Conservation (phyloP, 1,140 invertebrate genomes). For the Chironomus tepperi region DNA sequence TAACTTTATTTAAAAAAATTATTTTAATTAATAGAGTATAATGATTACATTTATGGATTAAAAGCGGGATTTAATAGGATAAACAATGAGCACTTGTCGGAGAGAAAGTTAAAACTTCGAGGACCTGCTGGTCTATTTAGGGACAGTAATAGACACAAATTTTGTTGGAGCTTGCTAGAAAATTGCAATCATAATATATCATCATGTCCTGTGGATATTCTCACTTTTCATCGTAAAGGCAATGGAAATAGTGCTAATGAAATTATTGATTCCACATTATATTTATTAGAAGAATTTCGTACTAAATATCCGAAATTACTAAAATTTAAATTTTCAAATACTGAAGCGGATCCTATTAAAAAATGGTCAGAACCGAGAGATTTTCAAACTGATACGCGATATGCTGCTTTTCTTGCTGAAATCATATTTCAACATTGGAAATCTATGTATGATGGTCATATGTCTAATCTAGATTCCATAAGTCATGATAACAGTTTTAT, state of each 20-base stretch:
- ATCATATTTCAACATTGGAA: slow-evolving; percentile 40
- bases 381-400: slow-evolving; percentile 42
- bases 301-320: slow-evolving; percentile 37
- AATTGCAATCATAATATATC: slow-evolving; percentile 36
- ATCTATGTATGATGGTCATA: slow-evolving; percentile 31
- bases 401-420: slow-evolving; percentile 39
- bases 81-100: slow-evolving; percentile 27
- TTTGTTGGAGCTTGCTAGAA: slow-evolving; percentile 42
- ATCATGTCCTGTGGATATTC: slow-evolving; percentile 40
- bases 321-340: slow-evolving; percentile 40
- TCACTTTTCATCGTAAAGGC: slow-evolving; percentile 45
- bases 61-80: slow-evolving; percentile 34
- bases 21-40: slow-evolving; percentile 30
- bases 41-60: slow-evolving; percentile 35
- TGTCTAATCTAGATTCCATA: slow-evolving; percentile 36
- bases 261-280: slow-evolving; percentile 36
- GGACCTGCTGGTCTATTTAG: slow-evolving; percentile 45
- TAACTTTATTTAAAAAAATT: slow-evolving; percentile 24
- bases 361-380: slow-evolving; percentile 41
- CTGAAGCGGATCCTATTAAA: slow-evolving; percentile 43
- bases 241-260: slow-evolving; percentile 32
- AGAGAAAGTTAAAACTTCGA: slow-evolving; percentile 32
- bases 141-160: slow-evolving; percentile 35
- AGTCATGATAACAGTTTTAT: slow-evolving; percentile 46
- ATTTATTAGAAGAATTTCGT: slow-evolving; percentile 36